Conservation (phyloP, 2,797 vertebrate species). For the Sebastes alutus region DNA sequence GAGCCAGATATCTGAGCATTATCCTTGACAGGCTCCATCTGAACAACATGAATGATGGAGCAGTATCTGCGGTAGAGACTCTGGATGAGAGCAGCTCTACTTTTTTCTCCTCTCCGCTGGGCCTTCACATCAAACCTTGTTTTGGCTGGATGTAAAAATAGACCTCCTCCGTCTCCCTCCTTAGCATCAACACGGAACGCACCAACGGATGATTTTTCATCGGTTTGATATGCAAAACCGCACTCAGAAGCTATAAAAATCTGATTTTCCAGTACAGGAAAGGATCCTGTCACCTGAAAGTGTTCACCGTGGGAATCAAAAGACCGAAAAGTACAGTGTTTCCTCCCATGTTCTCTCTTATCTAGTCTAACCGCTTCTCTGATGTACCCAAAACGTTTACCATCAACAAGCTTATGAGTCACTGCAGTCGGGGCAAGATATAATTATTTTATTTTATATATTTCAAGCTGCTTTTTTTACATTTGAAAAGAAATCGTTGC, state of each 20-base stretch:
- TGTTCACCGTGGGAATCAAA: slow-evolving; percentile 55
- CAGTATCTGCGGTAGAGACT: neutral
- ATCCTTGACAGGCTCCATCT: neutral
- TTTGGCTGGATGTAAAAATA: slow-evolving; percentile 71
- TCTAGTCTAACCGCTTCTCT: slow-evolving; percentile 44
- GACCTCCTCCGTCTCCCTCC: slow-evolving; percentile 32
- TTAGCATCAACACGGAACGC: slow-evolving; percentile 20
- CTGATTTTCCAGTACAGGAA: slow-evolving; percentile 17
- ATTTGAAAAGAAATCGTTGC: neutral
- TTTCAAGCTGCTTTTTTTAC: slow-evolving; percentile 10
- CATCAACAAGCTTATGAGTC: slow-evolving; percentile 27
- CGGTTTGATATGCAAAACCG: slow-evolving; percentile 63
- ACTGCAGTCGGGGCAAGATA: neutral
- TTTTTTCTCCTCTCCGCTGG: slow-evolving; percentile 18
- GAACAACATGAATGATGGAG: slow-evolving; percentile 7
- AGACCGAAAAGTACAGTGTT: slow-evolving; percentile 10
- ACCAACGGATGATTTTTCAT: slow-evolving; percentile 22
- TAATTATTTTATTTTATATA: slow-evolving; percentile 14
- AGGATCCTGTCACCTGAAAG: slow-evolving; percentile 48
- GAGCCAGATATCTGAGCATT: neutral
- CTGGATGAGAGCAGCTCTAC: slow-evolving; percentile 20
- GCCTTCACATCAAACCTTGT: slow-evolving; percentile 55
- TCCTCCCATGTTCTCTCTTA: slow-evolving; percentile 10
- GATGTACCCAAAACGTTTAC: slow-evolving; percentile 32
- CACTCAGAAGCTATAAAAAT: slow-evolving; percentile 39